phyloP scores from a whole-genome alignment of 2,797 vertebrate genomes.

The Steatocranus sp. region DNA sequence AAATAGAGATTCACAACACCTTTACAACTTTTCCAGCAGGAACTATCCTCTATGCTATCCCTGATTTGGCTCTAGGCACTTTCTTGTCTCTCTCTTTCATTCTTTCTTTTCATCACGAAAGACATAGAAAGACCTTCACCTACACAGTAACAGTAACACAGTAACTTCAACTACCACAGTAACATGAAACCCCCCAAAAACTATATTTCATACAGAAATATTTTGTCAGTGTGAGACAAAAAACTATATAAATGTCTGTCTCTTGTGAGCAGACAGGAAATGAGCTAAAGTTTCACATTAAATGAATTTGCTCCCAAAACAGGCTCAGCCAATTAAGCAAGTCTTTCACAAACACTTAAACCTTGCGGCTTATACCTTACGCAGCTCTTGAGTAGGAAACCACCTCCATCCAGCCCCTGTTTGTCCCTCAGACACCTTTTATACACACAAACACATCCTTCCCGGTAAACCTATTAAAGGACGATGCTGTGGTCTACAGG shows the following conservation, averaged over 20 bases:
- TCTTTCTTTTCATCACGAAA: neutral
- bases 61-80: neutral
- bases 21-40: neutral
- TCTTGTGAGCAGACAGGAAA: neutral
- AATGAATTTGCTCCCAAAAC: neutral
- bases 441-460: constrained; percentile 3
- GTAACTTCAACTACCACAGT: neutral
- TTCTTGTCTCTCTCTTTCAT: neutral
- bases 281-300: neutral
- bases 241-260: neutral
- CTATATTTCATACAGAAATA: neutral
- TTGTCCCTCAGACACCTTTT: neutral
- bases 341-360: constrained; percentile 3
- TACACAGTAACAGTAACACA: neutral
- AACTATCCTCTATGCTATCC: neutral
- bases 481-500: neutral
- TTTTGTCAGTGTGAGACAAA: neutral
- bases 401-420: neutral
- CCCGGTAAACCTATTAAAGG: neutral
- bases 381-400: neutral
- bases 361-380: neutral
- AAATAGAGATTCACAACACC: neutral
- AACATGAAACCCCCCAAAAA: neutral
- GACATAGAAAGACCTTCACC: neutral
- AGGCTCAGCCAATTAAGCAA: neutral